These are phyloP conservation scores for Xestia sexstrigata DNA, from an alignment of 2,888 invertebrate species.

Conservation along the genomic window DNA sequence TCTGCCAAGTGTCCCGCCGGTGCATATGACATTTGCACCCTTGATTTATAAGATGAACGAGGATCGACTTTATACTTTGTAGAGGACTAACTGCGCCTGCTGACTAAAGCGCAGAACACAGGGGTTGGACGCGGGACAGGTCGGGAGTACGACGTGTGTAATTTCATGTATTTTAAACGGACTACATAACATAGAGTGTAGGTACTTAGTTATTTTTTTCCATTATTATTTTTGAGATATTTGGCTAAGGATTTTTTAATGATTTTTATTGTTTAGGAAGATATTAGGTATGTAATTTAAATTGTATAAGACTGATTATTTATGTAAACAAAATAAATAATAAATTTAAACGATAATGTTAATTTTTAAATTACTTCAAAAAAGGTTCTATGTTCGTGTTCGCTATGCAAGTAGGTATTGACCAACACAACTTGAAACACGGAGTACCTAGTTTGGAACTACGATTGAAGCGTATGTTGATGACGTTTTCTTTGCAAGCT, in stretches of 20 bases:
- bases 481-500: neutral
- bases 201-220: too few relatives aligned
- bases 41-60: slow-evolving; percentile 68
- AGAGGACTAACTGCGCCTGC: neutral
- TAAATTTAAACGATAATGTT: neutral
- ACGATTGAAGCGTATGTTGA: neutral
- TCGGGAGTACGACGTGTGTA: too few relatives aligned
- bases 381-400: neutral
- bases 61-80: slow-evolving; percentile 58
- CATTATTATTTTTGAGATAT: neutral
- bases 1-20: slow-evolving; percentile 75
- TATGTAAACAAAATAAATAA: neutral
- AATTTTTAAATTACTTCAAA: neutral
- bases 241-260: neutral
- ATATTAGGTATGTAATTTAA: neutral
- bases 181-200: too few relatives aligned
- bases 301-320: slow-evolving; percentile 8
- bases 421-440: neutral
- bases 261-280: neutral
- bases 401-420: neutral
- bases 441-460: neutral
- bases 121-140: too few relatives aligned
- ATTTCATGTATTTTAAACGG: too few relatives aligned
- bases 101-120: too few relatives aligned
- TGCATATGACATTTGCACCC: slow-evolving; percentile 77